These are phyloP conservation scores for Vidua macroura DNA, from an alignment of 2,113 vertebrate species.

Conservation along the genomic window DNA sequence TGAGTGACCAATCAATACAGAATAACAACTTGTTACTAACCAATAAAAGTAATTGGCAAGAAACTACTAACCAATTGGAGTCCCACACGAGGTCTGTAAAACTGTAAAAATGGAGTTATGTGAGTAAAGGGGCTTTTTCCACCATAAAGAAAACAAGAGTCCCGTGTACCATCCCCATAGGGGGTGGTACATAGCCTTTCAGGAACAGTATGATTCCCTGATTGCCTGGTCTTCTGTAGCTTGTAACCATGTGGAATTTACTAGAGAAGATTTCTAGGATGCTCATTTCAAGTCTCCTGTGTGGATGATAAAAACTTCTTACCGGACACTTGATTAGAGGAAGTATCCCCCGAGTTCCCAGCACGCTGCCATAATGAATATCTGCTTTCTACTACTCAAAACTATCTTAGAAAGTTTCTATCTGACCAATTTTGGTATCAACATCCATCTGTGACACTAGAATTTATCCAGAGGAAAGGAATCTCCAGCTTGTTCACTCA, in stretches of 20 bases:
- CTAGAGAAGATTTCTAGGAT: background rate
- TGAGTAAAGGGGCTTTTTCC: background rate
- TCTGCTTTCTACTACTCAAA: background rate
- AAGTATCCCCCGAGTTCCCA: rapidly evolving
- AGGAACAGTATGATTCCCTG: background rate
- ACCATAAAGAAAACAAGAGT: background rate
- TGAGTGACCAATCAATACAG: background rate
- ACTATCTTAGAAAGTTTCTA: background rate
- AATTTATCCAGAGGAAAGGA: background rate
- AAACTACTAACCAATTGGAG: background rate
- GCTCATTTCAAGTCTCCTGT: background rate
- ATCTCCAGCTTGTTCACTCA: background rate
- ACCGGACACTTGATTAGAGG: rapidly evolving
- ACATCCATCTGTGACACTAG: background rate
- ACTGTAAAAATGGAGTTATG: background rate
- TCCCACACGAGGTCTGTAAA: background rate
- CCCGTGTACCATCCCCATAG: background rate
- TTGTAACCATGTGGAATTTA: background rate
- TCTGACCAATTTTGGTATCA: background rate
- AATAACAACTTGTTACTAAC: background rate
- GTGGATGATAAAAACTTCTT: background rate
- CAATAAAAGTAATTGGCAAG: background rate
- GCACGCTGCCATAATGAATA: rapidly evolving
- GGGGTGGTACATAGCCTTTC: background rate
- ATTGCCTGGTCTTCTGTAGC: background rate